Conservation (phyloP, 2,888 invertebrate genomes). For the Heteromurus nitidus region DNA sequence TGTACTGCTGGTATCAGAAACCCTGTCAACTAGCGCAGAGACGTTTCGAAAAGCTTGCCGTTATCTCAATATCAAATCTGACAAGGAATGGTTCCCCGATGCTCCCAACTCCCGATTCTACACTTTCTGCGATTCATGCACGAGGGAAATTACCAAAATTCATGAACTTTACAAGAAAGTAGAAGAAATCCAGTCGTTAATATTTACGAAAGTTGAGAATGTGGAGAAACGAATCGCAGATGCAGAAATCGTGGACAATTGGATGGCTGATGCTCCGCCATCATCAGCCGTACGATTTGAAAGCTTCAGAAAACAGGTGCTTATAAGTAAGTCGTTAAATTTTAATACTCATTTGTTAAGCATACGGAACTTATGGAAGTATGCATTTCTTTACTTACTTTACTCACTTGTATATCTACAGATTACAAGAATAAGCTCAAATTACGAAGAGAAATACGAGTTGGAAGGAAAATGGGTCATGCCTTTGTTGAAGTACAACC, state of each 20-base stretch:
- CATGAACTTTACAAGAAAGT: slow-evolving; percentile 45
- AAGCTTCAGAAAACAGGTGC: slow-evolving; percentile 48
- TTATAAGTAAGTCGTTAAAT: slow-evolving; percentile 39
- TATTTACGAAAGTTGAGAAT: slow-evolving; percentile 45
- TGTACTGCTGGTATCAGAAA: slow-evolving; percentile 36
- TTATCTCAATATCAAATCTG: slow-evolving; percentile 41
- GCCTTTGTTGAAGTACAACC: slow-evolving; percentile 36
- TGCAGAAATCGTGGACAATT: slow-evolving; percentile 52
- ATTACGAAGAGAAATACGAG: slow-evolving; percentile 43
- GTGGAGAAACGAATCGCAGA: slow-evolving; percentile 51
- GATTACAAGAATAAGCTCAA: slow-evolving; percentile 52
- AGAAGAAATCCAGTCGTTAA: slow-evolving; percentile 53
- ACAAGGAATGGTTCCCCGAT: slow-evolving; percentile 29
- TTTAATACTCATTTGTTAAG: not conserved
- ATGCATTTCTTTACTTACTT: slow-evolving; percentile 1
- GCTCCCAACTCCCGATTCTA: not conserved
- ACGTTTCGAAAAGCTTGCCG: slow-evolving; percentile 54
- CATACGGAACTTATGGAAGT: not conserved
- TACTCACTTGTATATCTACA: not conserved
- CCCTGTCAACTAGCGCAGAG: slow-evolving; percentile 21
- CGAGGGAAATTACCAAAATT: slow-evolving; percentile 30
- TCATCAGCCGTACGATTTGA: slow-evolving; percentile 34
- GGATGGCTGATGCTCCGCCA: slow-evolving; percentile 47
- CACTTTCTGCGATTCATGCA: slow-evolving; percentile 46
- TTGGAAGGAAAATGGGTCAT: slow-evolving; percentile 35